A percentile compares a stretch with the other conserved stretches of the same genome.
Conservation (phyloP, 2,888 invertebrate genomes). For the Rhingia campestris region DNA sequence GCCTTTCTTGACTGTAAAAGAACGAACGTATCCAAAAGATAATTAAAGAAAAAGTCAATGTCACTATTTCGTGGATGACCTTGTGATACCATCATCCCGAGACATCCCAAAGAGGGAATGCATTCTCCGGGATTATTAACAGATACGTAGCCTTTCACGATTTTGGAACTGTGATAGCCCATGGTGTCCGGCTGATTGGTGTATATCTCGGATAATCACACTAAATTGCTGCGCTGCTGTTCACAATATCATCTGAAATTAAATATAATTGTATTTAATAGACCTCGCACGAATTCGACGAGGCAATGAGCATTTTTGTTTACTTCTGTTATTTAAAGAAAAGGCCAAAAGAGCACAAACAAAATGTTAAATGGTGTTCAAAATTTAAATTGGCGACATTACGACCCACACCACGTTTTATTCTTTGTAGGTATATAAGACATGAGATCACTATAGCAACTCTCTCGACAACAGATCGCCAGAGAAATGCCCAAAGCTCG, state of each 20-base stretch:
- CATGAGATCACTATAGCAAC: slow-evolving; percentile 21
- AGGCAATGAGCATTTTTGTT: slow-evolving; percentile 6
- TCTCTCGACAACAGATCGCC: background rate
- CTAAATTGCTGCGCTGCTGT: slow-evolving; percentile 12
- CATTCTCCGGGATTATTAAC: slow-evolving; percentile 34
- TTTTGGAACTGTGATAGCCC: background rate
- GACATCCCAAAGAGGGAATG: slow-evolving; percentile 3
- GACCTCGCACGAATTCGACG: slow-evolving; percentile 22
- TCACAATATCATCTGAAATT: slow-evolving; percentile 45
- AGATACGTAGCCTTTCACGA: slow-evolving; percentile 1
- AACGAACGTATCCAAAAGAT: background rate
- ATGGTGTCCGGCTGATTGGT: background rate
- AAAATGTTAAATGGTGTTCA: slow-evolving; percentile 18
- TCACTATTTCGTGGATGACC: slow-evolving; percentile 10
- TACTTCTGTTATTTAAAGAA: slow-evolving; percentile 9
- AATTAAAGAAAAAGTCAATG: background rate
- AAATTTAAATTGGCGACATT: slow-evolving; percentile 53
- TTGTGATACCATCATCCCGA: slow-evolving; percentile 16
- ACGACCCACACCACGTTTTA: slow-evolving; percentile 64
- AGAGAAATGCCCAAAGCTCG: slow-evolving; percentile 39
- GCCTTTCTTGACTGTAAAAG: background rate
- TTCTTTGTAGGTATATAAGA: slow-evolving; percentile 50
- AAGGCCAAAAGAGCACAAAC: slow-evolving; percentile 24
- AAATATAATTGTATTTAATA: slow-evolving; percentile 54
- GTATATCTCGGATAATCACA: slow-evolving; percentile 32